Conservation (phyloP, 2,888 invertebrate genomes). For the Tachina lurida region DNA sequence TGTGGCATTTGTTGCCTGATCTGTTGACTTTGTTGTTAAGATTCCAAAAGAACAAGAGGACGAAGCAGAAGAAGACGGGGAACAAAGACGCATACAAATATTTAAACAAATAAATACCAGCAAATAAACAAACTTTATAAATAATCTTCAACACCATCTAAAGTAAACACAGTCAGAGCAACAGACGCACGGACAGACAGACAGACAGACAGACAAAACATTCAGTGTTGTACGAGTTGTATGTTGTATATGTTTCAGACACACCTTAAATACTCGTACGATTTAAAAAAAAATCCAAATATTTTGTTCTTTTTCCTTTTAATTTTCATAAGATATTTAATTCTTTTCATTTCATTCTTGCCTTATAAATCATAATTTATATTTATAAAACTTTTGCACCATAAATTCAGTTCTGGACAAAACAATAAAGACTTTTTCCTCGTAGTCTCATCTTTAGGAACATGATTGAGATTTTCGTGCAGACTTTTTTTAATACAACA, state of each 20-base stretch:
- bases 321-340: constrained; percentile 18
- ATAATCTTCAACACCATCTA: constrained; percentile 60
- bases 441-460: neutral
- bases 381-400: constrained; percentile 31
- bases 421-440: constrained; percentile 21
- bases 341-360: constrained; percentile 34
- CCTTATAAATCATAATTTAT: constrained; percentile 57
- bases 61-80: neutral
- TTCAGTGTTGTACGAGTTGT: neutral
- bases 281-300: neutral
- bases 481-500: neutral
- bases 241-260: constrained; percentile 25
- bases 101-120: constrained; percentile 43
- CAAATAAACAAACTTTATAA: constrained; percentile 45
- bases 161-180: constrained; percentile 14
- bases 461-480: constrained; percentile 26
- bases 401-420: constrained; percentile 23
- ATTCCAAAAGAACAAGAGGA: neutral
- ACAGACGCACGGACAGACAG: neutral
- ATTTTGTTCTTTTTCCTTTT: constrained; percentile 1
- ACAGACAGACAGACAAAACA: neutral
- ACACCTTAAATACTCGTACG: constrained; percentile 54
- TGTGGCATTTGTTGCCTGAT: constrained; percentile 44
- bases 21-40: constrained; percentile 52
- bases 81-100: constrained; percentile 19